A percentile compares a stretch with the other conserved stretches of the same genome.
Evolutionary conservation across 2,888 invertebrate species (phyloP).

Genomic region (Molorchus minor): DNA sequence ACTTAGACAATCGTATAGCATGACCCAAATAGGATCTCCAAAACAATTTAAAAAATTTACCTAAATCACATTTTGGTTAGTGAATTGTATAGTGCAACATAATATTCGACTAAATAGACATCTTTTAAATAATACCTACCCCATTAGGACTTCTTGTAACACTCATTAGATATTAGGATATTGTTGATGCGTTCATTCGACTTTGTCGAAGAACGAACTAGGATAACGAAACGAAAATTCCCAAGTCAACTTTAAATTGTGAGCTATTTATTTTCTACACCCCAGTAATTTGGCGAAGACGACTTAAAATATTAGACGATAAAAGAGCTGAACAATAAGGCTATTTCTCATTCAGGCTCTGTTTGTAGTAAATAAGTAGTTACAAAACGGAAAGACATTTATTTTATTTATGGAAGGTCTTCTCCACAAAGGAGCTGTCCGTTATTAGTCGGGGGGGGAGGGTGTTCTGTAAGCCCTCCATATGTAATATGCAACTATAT

Average conservation of each 20-base stretch:
- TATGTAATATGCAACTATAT: too few species aligned
- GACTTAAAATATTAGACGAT: slow-evolving; percentile 20
- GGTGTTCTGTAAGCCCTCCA: too few species aligned
- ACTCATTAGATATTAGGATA: slow-evolving; percentile 16
- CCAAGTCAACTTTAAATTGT: slow-evolving; percentile 29
- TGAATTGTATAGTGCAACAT: slow-evolving; percentile 27
- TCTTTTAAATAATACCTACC: background rate
- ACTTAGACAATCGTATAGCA: slow-evolving; percentile 27
- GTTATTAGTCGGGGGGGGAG: too few species aligned
- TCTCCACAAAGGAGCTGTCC: too few species aligned
- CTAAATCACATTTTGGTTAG: slow-evolving; percentile 21
- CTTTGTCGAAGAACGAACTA: slow-evolving; percentile 9
- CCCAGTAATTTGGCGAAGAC: slow-evolving; percentile 24
- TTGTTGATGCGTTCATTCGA: slow-evolving; percentile 16
- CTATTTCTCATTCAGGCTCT: slow-evolving; percentile 9
- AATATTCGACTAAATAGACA: slow-evolving; percentile 8
- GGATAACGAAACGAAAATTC: slow-evolving; percentile 15
- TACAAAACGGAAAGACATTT: background rate
- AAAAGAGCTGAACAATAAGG: slow-evolving; percentile 22
- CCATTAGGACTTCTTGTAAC: background rate
- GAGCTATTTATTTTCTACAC: slow-evolving; percentile 33
- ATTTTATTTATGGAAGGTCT: too few species aligned
- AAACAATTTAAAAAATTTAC: slow-evolving; percentile 4
- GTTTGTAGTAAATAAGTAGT: background rate
- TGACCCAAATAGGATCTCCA: slow-evolving; percentile 22